Conservation (phyloP, 2,797 vertebrate genomes). For the Odontamblyopus rebecca region DNA sequence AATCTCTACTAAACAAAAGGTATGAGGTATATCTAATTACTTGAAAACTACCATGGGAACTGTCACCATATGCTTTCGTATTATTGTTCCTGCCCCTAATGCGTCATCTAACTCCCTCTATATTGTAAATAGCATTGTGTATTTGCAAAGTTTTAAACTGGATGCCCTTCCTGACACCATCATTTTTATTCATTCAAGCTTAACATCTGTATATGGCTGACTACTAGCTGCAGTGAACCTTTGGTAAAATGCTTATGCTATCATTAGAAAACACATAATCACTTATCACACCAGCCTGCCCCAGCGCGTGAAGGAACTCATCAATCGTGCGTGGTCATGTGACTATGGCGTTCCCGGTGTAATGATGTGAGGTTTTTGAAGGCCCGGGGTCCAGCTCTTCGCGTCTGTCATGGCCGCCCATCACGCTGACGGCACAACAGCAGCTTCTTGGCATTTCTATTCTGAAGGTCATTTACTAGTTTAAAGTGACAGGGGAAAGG, state of each 20-base stretch:
- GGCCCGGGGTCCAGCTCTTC: conserved; percentile 32
- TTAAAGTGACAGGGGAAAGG: conserved; percentile 61
- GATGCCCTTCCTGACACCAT: no score
- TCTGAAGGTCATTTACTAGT: conserved; percentile 67
- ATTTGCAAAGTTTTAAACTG: not conserved
- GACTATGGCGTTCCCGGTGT: conserved; percentile 36
- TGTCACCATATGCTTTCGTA: no score
- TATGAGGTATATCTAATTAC: no score
- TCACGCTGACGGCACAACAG: conserved; percentile 42
- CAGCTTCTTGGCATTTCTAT: conserved; percentile 47
- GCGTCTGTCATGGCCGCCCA: conserved; percentile 53
- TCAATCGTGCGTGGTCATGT: conserved; percentile 31
- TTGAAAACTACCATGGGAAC: no score
- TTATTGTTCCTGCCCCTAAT: no score
- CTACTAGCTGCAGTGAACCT: not conserved
- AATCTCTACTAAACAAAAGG: no score
- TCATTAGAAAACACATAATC: conserved; percentile 4
- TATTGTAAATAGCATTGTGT: no score
- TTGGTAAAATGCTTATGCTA: not conserved
- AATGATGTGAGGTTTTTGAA: conserved; percentile 52
- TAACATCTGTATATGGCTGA: not conserved
- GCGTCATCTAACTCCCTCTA: no score
- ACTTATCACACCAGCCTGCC: not conserved
- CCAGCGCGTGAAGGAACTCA: conserved; percentile 16
- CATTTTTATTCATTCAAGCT: not conserved